These are phyloP conservation scores for Aporophyla nigra DNA, from an alignment of 2,888 invertebrate genomes.

Conservation along the genomic window DNA sequence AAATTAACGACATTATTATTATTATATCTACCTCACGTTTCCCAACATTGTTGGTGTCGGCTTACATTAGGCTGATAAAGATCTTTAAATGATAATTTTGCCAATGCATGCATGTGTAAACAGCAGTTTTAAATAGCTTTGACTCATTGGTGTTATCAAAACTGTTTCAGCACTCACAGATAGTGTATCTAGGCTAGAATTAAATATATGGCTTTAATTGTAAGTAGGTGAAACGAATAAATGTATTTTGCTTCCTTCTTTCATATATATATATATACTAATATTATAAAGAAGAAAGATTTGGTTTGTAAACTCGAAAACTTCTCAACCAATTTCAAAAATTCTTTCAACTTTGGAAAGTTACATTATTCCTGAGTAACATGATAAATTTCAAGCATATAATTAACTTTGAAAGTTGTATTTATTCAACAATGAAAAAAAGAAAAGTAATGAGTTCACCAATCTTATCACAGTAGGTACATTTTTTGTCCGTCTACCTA, in stretches of 20 bases:
- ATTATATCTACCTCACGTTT: too few species aligned
- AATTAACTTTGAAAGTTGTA: not conserved
- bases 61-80: too few species aligned
- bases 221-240: not conserved
- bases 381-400: too few species aligned
- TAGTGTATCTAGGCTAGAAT: constrained; percentile 25
- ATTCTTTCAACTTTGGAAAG: too few species aligned
- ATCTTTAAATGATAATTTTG: not conserved
- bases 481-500: not conserved
- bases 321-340: too few species aligned
- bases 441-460: not conserved
- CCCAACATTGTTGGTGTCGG: too few species aligned
- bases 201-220: not conserved
- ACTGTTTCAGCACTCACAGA: constrained; percentile 11
- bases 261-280: not conserved
- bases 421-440: not conserved
- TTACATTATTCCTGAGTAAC: too few species aligned
- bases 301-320: too few species aligned
- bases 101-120: not conserved
- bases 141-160: constrained; percentile 43
- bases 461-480: not conserved
- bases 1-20: too few species aligned
- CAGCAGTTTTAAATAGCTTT: not conserved
- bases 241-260: not conserved
- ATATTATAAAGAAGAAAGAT: too few species aligned